Percentiles rank a stretch among this genome's conserved stretches.
phyloP scores from a whole-genome alignment of 2,113 vertebrate genomes.

The Malurus cyaneus region DNA sequence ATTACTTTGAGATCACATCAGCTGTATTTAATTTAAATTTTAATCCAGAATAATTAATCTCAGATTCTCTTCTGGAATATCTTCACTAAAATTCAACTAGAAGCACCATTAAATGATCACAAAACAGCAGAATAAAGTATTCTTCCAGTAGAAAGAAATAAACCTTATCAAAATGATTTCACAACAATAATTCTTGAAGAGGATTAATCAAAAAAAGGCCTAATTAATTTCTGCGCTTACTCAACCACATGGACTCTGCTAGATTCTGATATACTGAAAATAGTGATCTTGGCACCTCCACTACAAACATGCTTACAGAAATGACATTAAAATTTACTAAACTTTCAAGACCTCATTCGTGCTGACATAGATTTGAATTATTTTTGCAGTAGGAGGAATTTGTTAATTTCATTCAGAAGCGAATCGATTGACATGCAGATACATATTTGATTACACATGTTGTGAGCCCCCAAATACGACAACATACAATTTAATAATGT shows the following conservation, averaged over 20 bases:
- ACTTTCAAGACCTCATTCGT: neutral
- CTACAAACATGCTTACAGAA: constrained; percentile 11
- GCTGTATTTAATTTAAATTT: neutral
- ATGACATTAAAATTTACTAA: constrained; percentile 5
- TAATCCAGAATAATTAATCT: constrained; percentile 12
- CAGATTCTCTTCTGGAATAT: neutral
- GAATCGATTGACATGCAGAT: neutral
- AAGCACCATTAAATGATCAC: neutral
- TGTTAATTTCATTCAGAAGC: neutral
- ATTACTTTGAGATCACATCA: neutral
- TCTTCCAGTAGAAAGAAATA: neutral
- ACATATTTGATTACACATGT: neutral
- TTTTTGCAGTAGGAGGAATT: constrained; percentile 6
- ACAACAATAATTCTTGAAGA: neutral
- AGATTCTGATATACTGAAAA: neutral
- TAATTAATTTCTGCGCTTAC: neutral
- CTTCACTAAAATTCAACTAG: neutral
- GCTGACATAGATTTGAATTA: neutral
- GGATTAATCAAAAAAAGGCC: neutral
- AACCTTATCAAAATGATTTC: neutral
- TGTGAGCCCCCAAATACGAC: neutral
- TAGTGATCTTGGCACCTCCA: neutral
- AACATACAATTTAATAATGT: neutral
- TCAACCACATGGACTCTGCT: neutral
- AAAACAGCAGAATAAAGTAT: neutral